These are phyloP conservation scores for Dinomys branickii DNA, from an alignment of 2,113 vertebrate species.

Conservation along the genomic window DNA sequence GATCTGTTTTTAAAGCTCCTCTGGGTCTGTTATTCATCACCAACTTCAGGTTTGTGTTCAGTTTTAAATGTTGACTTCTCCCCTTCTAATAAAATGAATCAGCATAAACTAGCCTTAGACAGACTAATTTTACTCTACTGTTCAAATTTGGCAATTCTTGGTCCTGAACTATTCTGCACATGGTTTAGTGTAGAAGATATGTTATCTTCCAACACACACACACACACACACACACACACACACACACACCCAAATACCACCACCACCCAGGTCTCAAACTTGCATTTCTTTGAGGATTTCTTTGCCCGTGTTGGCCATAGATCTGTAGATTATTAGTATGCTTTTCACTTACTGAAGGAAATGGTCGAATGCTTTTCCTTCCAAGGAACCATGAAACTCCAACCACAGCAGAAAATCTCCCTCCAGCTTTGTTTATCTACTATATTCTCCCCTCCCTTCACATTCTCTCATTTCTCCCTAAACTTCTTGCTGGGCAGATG, in stretches of 20 bases:
- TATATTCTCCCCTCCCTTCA: background rate
- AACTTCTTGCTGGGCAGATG: background rate
- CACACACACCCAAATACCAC: background rate
- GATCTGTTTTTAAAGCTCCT: background rate
- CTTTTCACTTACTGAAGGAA: background rate
- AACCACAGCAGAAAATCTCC: background rate
- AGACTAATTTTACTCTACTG: background rate
- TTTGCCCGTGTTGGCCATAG: background rate
- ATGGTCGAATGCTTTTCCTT: background rate
- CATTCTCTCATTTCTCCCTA: background rate
- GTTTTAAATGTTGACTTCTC: background rate
- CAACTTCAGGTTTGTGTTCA: background rate
- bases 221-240: background rate
- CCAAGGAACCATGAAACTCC: background rate
- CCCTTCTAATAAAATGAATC: background rate
- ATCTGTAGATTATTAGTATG: background rate
- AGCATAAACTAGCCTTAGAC: background rate
- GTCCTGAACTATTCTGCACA: background rate
- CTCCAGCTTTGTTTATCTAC: background rate
- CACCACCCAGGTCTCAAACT: background rate
- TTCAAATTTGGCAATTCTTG: background rate
- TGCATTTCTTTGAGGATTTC: background rate
- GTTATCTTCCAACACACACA: background rate
- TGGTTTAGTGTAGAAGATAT: background rate
- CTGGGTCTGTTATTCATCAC: background rate